These are phyloP conservation scores for Periophthalmus modestus DNA, from an alignment of 2,113 vertebrate species.

Conservation along the genomic window DNA sequence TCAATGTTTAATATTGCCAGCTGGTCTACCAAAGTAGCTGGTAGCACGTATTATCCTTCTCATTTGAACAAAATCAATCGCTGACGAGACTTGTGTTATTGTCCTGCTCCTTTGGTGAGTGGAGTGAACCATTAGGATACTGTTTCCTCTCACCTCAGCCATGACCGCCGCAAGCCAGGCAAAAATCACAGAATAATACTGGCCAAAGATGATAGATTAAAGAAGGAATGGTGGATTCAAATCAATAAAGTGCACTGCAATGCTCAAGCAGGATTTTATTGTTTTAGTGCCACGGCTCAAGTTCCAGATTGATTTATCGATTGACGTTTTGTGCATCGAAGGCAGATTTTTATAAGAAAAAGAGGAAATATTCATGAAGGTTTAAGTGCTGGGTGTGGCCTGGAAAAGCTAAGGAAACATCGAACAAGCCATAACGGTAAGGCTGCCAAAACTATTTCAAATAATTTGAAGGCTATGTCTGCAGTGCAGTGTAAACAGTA, in stretches of 20 bases:
- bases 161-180: constrained; percentile 15
- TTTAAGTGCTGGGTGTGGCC: constrained; percentile 26
- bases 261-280: constrained; percentile 43
- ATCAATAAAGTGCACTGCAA: constrained; percentile 48
- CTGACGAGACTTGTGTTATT: constrained; percentile 39
- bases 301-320: constrained; percentile 52
- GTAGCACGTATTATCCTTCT: constrained; percentile 43
- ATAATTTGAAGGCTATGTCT: not conserved
- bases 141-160: constrained; percentile 28
- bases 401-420: constrained; percentile 22
- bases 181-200: constrained; percentile 39
- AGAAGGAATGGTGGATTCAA: constrained; percentile 48
- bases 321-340: constrained; percentile 42
- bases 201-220: constrained; percentile 51
- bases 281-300: constrained; percentile 34
- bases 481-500: not conserved
- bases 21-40: constrained; percentile 42
- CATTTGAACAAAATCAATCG: constrained; percentile 51
- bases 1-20: constrained; percentile 68
- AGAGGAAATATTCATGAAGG: constrained; percentile 46
- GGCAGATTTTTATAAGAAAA: constrained; percentile 43
- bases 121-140: constrained; percentile 23
- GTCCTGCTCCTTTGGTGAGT: constrained; percentile 27
- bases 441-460: not conserved
- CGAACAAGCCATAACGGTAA: constrained; percentile 18